Conservation (phyloP, 2,113 vertebrate genomes). For the Setophaga kirtlandii region DNA sequence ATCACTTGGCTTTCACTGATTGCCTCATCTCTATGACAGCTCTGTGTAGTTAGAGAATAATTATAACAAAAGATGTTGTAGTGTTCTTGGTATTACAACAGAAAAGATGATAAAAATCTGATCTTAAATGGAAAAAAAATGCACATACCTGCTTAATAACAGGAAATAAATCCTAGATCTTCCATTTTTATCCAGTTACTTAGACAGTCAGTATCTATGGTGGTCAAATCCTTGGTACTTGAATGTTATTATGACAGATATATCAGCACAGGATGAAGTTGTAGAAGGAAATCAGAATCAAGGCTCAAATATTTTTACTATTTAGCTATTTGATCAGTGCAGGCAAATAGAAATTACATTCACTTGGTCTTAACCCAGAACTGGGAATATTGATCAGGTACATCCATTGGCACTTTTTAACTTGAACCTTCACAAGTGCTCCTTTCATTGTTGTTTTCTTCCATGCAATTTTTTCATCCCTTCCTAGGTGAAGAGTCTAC, state of each 20-base stretch:
- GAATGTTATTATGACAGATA: neutral
- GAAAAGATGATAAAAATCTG: neutral
- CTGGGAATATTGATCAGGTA: neutral
- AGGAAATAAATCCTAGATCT: neutral
- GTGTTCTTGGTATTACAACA: neutral
- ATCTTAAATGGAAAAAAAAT: neutral
- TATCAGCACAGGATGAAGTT: fast-evolving
- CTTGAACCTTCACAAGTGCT: neutral
- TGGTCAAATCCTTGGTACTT: neutral
- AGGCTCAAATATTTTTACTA: neutral
- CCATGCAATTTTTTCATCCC: neutral
- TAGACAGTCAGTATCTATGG: neutral
- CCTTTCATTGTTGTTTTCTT: neutral
- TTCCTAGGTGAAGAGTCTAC: neutral
- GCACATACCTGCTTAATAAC: neutral
- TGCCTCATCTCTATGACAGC: neutral
- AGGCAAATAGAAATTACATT: neutral
- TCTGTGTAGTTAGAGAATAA: neutral
- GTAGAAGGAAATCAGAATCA: neutral
- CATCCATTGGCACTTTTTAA: neutral
- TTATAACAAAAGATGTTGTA: neutral
- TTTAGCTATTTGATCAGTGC: neutral
- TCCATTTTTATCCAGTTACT: neutral
- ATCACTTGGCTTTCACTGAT: neutral
- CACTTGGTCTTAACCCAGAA: neutral